A percentile compares a stretch with the other conserved stretches of the same genome.
Evolutionary conservation across 2,113 vertebrate genomes (phyloP).

Genomic region (human): DNA sequence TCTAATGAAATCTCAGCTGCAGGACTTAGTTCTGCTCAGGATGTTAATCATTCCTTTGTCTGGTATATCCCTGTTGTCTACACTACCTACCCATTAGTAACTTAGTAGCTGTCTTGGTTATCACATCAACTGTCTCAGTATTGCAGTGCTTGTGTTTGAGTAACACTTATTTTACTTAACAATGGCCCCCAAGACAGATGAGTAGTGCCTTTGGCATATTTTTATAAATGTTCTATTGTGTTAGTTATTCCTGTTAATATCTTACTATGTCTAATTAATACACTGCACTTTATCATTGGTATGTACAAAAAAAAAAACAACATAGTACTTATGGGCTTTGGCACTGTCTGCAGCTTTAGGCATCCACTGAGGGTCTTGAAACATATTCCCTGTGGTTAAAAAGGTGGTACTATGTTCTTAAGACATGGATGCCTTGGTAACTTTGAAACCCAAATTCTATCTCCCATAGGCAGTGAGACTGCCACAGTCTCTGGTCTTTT

Average conservation of each 20-base stretch:
- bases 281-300: neutral
- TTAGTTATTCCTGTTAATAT: neutral
- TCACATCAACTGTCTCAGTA: too few species aligned
- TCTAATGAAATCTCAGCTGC: neutral
- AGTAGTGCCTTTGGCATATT: too few species aligned
- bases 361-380: neutral
- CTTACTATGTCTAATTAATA: neutral
- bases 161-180: too few species aligned
- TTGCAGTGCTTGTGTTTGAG: too few species aligned
- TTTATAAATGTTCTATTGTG: neutral
- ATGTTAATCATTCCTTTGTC: neutral
- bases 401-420: neutral
- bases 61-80: neutral
- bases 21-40: neutral
- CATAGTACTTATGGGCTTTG: neutral
- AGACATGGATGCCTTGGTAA: neutral
- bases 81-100: neutral
- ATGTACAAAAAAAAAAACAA: neutral
- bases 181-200: too few species aligned
- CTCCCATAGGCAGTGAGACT: neutral
- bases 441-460: neutral
- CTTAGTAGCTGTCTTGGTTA: neutral
- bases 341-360: neutral
- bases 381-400: neutral
- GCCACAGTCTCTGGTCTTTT: neutral